A percentile compares a stretch with the other conserved stretches of the same genome.
Evolutionary conservation across 2,888 invertebrate species (phyloP).

Genomic region (Monoplex corrugatus): DNA sequence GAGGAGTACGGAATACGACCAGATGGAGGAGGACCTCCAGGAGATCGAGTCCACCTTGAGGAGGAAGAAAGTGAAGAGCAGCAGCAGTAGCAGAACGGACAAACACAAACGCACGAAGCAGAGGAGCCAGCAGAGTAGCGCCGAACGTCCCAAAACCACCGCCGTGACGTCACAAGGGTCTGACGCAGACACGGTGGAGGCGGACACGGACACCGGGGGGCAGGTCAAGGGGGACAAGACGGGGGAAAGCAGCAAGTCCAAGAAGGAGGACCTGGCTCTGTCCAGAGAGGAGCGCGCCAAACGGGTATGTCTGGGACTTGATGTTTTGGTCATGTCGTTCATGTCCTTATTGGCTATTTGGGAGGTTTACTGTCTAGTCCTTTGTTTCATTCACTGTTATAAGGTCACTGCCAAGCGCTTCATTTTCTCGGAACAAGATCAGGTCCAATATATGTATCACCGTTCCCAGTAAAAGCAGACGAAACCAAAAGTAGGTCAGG

Average conservation of each 20-base stretch:
- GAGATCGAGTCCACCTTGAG: conserved; percentile 9
- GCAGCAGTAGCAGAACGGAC: background rate
- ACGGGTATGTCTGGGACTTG: conserved; percentile 8
- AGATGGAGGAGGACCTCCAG: conserved; percentile 6
- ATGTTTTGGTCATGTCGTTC: too few species aligned
- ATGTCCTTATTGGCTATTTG: too few species aligned
- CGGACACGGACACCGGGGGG: conserved; percentile 18
- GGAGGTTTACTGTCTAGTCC: too few species aligned
- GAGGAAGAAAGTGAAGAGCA: background rate
- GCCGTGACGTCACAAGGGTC: conserved; percentile 1
- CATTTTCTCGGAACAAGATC: too few species aligned
- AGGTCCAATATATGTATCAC: background rate
- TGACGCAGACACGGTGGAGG: conserved; percentile 34
- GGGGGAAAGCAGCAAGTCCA: background rate
- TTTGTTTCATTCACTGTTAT: too few species aligned
- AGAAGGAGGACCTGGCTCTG: conserved; percentile 44
- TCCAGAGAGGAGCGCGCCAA: conserved; percentile 43
- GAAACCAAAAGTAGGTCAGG: too few species aligned
- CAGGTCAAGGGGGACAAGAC: background rate
- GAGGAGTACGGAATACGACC: background rate
- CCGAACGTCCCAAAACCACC: background rate
- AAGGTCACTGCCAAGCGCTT: too few species aligned
- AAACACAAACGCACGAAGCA: conserved; percentile 31
- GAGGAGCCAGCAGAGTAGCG: background rate
- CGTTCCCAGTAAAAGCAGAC: too few species aligned